Evolutionary conservation across 2,888 invertebrate species (phyloP), one percentile per base, ranked within the genome.

Genomic region (Baronia brevicornis): DNA sequence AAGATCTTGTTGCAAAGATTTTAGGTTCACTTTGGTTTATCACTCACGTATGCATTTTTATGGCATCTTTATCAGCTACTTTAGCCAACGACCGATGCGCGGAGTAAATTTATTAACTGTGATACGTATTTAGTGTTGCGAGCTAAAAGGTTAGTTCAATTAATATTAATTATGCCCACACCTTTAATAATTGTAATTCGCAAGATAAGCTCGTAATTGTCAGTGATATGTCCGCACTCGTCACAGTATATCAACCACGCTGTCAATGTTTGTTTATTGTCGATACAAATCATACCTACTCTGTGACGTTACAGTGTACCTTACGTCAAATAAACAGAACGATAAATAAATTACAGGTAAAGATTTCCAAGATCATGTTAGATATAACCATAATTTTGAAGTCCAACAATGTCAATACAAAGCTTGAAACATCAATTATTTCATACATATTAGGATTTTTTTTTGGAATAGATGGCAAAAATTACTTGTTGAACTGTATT

Each of bases 121-220:
- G 84, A 82, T 84, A 82, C 78, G 79, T 75, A 69, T 77, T 78
- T 73, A 71, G 69, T 78, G 79, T 79, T 71, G 70, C 72, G 60
- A 67, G 63, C 72, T 79, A 71, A 79, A 78, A 80, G 77, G 75
- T 72, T 79, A 74, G 75, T 77, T 74, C 77, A 84, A 82, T 80
- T 80, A 78, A 82, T 80, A 84, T 84, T 80, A 80, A 84, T 82
- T 79, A 80, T 72, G 61, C 67, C 75, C 78, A 78, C 82, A 80
- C 79, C 79, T 79, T 71, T 80, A 78, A 80, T 80, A 79, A 82
- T 75, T 74, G 75, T 80, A 75, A 77, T 75, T 73, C 68, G 65
- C 62, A 53, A 75, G 79, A 79, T 80, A 80, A 66, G 59, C 41
- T 48, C 49, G 44, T 35, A 12, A 25, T 27, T 26, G 24, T 32